phyloP scores from a whole-genome alignment of 1,140 invertebrate genomes.

The Metaphire vulgaris region DNA sequence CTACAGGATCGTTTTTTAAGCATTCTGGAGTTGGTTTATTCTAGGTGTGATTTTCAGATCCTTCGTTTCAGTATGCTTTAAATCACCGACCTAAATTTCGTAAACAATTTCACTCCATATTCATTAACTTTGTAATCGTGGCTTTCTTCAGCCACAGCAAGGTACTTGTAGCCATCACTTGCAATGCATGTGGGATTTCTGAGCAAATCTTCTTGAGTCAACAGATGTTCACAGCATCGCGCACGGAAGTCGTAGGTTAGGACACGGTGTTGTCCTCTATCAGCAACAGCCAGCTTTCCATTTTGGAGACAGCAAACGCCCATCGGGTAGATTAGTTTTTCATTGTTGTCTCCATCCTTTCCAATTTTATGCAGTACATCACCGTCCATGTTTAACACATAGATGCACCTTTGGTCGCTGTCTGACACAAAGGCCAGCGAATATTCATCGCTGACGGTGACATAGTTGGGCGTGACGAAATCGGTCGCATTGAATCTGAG shows the following conservation, averaged over 20 bases:
- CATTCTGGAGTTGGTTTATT: too few species aligned
- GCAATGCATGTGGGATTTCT: neutral
- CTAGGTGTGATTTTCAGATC: too few species aligned
- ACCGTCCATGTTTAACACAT: neutral
- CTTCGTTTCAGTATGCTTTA: too few species aligned
- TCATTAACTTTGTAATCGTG: neutral
- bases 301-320: neutral
- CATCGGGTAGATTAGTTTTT: neutral
- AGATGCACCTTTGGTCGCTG: neutral
- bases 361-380: neutral
- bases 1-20: too few species aligned
- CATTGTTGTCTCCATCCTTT: neutral
- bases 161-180: neutral
- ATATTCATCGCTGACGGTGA: neutral
- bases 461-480: neutral
- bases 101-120: neutral
- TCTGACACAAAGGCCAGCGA: neutral
- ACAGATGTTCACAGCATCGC: neutral
- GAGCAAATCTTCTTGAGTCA: neutral
- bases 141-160: neutral
- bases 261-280: neutral
- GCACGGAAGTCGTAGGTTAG: neutral
- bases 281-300: neutral
- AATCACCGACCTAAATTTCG: neutral
- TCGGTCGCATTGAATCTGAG: neutral